These are phyloP conservation scores for Hucho hucho DNA, from an alignment of 2,113 vertebrate genomes.

Conservation along the genomic window DNA sequence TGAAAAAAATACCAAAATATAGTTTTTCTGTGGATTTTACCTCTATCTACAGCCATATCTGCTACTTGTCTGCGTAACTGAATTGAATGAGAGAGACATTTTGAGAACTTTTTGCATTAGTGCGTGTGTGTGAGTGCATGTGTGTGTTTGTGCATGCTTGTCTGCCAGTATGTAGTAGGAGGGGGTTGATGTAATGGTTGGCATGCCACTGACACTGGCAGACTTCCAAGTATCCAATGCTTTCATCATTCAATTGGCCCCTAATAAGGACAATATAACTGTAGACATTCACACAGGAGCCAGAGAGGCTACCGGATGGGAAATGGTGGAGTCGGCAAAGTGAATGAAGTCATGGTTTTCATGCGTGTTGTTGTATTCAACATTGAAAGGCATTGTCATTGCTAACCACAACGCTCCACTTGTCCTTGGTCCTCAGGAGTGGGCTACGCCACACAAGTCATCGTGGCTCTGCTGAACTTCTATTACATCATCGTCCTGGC, in stretches of 20 bases:
- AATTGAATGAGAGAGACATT: not conserved
- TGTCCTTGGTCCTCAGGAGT: constrained; percentile 72
- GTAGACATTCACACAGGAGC: constrained; percentile 8
- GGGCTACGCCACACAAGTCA: constrained; percentile 92
- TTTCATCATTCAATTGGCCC: constrained; percentile 10
- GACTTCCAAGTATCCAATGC: not conserved
- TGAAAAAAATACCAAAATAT: too few relatives aligned
- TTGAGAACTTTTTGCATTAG: not conserved
- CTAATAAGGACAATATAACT: not conserved
- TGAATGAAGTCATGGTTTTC: too few relatives aligned
- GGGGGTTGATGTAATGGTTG: not conserved
- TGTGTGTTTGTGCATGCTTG: not conserved
- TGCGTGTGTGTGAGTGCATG: not conserved
- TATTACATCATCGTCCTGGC: constrained; percentile 95
- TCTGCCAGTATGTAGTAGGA: constrained; percentile 6
- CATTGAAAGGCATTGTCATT: too few relatives aligned
- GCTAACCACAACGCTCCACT: not conserved
- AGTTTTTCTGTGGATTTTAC: too few relatives aligned
- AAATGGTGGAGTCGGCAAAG: not conserved
- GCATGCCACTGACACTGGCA: constrained; percentile 5
- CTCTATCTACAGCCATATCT: not conserved
- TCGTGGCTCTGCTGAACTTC: constrained; percentile 84
- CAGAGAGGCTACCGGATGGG: not conserved
- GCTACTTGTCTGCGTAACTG: not conserved
- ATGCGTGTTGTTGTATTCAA: too few relatives aligned